Base-by-base conservation (phyloP, 2,113 vertebrate species). In the Strix aluco region DNA sequence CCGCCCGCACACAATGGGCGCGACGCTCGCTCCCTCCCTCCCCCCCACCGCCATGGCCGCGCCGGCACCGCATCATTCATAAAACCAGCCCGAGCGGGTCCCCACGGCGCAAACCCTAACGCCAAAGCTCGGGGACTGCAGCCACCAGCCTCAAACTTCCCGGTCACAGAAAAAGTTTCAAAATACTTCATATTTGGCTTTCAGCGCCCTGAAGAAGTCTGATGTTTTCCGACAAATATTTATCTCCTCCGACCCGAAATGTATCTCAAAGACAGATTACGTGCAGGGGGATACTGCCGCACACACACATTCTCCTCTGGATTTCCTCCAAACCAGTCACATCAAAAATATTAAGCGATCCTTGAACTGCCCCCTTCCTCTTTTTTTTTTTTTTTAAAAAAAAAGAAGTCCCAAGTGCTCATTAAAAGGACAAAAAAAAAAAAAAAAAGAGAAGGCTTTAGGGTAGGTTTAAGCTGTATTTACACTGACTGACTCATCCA, bases 401-500 rank as follows among this genome's bases (percentile, higher is more conserved):
- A 30, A 22, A 21, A n/a, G 3, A 59, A 70, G 36, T 72, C 87
- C 34, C 51, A 91, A 91, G 55, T 32, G 77, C 66, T 78, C 52
- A 74, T 96, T 92, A 79, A 44, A 92, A 81, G 11, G 2, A 44
- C 44, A 5, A 32, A 13, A 11, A 71, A 58, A 52, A 47, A 69
- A 6, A n/a, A 13, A 13, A 70, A 72, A 80, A 73, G 55, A 49
- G 49, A 65, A 36, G 49, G 87, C 96, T 95, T 88, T 59, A 95
- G 92, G 94, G 93, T 81, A 92, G 94, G 74, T 94, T 98, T 98
- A 97, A 96, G 94, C 96, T 90, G 96, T 97, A 97, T 98, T 98
- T 97, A 97, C 97, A 98, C 95, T 95, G 97, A 94, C 96, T 98
- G 98, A 98, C 97, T 98, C 98, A 98, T 96, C 97, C 96, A 97